These are phyloP conservation scores for Myopa testacea DNA, from an alignment of 2,888 invertebrate genomes.

Conservation along the genomic window DNA sequence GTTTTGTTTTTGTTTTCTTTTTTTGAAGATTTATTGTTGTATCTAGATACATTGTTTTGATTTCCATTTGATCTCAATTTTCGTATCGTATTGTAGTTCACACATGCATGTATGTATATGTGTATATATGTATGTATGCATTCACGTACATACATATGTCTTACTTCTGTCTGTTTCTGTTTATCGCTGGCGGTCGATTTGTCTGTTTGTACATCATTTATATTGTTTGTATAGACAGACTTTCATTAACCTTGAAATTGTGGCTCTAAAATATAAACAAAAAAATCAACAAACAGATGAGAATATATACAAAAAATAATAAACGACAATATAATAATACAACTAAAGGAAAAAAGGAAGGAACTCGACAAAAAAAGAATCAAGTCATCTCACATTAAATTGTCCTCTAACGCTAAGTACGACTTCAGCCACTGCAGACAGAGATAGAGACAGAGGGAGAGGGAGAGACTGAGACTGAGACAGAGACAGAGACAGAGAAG, in stretches of 20 bases:
- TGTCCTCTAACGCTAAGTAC: neutral
- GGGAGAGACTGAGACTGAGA: neutral
- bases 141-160: neutral
- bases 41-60: slow-evolving; percentile 35
- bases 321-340: neutral
- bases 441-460: neutral
- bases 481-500: too few species aligned
- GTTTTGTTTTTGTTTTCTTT: slow-evolving; percentile 9
- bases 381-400: slow-evolving; percentile 2
- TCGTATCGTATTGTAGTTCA: slow-evolving; percentile 27
- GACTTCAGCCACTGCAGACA: neutral
- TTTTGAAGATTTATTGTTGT: slow-evolving; percentile 30
- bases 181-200: neutral
- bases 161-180: neutral
- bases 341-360: neutral
- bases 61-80: slow-evolving; percentile 41
- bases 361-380: neutral
- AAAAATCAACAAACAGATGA: neutral
- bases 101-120: neutral
- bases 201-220: neutral
- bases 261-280: slow-evolving; percentile 17
- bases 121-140: neutral
- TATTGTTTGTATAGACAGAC: neutral
- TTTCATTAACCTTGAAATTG: slow-evolving; percentile 45
- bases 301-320: neutral